Evolutionary conservation across 2,113 vertebrate genomes (phyloP).

Genomic region (Nettapus auritus): DNA sequence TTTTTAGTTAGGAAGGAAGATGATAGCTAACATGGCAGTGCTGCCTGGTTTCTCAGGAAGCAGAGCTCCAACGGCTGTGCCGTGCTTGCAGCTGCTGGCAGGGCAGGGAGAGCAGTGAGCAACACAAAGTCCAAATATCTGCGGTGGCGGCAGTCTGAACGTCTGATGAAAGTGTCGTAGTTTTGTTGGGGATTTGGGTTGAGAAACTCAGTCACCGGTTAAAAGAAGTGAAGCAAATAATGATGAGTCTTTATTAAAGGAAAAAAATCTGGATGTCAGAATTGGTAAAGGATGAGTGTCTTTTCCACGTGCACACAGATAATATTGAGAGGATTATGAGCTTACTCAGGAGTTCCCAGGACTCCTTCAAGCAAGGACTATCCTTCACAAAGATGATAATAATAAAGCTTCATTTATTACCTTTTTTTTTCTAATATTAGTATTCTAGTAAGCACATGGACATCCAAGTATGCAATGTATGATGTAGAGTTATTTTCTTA

Average conservation of each 20-base stretch:
- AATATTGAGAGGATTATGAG: not conserved
- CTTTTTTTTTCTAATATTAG: not conserved
- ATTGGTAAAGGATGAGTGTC: not conserved
- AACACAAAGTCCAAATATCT: no score
- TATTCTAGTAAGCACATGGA: not conserved
- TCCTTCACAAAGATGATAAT: not conserved
- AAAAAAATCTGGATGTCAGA: not conserved
- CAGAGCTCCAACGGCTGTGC: not conserved
- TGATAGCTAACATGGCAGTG: fast-evolving
- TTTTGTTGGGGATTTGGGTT: not conserved
- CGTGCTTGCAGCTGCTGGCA: not conserved
- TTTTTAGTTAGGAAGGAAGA: not conserved
- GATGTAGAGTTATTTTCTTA: not conserved
- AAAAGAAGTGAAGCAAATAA: not conserved
- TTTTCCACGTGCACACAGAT: not conserved
- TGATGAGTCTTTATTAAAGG: not conserved
- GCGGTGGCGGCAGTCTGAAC: no score
- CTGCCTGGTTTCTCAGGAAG: not conserved
- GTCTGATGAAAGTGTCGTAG: not conserved
- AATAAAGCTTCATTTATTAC: not conserved
- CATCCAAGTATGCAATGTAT: not conserved
- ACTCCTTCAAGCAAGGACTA: not conserved
- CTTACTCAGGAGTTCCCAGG: not conserved
- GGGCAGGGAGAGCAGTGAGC: not conserved
- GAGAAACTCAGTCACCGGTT: not conserved